Evolutionary conservation across 2,888 invertebrate genomes (phyloP), one percentile per base, ranked within the genome.

Genomic region (Ichneumon xanthorius): DNA sequence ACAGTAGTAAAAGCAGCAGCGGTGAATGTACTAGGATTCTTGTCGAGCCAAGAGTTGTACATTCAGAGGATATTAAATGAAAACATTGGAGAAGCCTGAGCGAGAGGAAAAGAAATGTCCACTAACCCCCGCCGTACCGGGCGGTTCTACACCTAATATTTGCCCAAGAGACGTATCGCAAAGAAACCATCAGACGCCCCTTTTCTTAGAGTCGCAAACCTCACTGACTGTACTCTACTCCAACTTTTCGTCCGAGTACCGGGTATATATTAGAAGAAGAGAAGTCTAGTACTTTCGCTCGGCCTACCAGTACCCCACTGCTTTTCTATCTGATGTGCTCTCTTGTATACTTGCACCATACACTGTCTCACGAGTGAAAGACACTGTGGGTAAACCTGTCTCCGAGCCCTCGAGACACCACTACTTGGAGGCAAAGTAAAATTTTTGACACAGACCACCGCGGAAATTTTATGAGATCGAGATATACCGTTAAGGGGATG

Each of bases 51-150:
- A 77, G 75, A 61, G 76, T 75, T 71, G 58, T 37, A 67, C 91
- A 92, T 92, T 92, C 92, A 92, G 82, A 80, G 84, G 91, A 92
- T 93, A 93, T 93, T 92, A 93, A 93, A 92, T 93, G 93, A 93
- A 92, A 93, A 93, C 93, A 93, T 93, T 91, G 92, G 87, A 86
- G 86, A 86, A 85, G 71, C 82, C 26, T 40, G 48, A 71, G 53
- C 30, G 53, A 55, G 30, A 70, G n/a, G 75, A 71, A 80, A 78
- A 82, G 73, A 84, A 71, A 76, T 40, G 75, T 65, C 30, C 72
- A 65, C 76, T 65, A 72, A 61, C 79, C 58, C 61, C 70, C 55
- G 45, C 81, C 22, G 37, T 63, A 75, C 77, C 78, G 22, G 84
- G 55, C 72, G 76, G 80, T 82, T 79, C 82, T 91, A 87, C 89